Evolutionary conservation across 2,888 invertebrate species (phyloP), one percentile per base, ranked within the genome.

Genomic region (Xanthorhoe spadicearia): DNA sequence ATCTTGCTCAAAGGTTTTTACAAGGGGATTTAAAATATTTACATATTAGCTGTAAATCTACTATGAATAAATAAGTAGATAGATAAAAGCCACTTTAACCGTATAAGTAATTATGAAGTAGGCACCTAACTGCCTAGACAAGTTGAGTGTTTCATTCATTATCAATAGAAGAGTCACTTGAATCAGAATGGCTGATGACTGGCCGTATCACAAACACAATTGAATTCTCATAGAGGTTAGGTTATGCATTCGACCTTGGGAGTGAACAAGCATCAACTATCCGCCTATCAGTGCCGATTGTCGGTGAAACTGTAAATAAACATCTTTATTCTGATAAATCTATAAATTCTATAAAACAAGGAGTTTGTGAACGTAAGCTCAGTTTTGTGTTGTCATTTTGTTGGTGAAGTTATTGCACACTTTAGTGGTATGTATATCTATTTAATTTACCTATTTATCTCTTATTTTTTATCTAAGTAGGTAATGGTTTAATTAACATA

Each of bases 211-310:
- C 58, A 62, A 15, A 56, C 35, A 72, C 58, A 62, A 60, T 49
- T 6, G 19, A 57, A 61, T 66, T 69, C 15, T 61, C 10, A 13
- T 43, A 32, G 48, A 66, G 62, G 62, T 64, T 71, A 68, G 32
- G 68, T 64, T 66, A 53, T 55, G 51, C 55, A 35, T 50, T 63
- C 52, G 61, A 59, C 68, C 68, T 70, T 70, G 66, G 46, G n/a
- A 48, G 48, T 48, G 51, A 53, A 50, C 53, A 57, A 57, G 18
- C 59, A 58, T 63, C 59, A 43, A 28, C 8, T 48, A 48, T 15
- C 48, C 17, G 48, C 6, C n/a, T 64, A 64, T 63, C 62, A 70
- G 58, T 43, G 53, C 32, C 8, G 32, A 15, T 53, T 67, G 68
- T 50, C n/a, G 8, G 1, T 49, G 28, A 61, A 61, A 63, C 58